These are phyloP conservation scores for Cydia strobilella DNA, from an alignment of 1,140 invertebrate species.

Conservation along the genomic window DNA sequence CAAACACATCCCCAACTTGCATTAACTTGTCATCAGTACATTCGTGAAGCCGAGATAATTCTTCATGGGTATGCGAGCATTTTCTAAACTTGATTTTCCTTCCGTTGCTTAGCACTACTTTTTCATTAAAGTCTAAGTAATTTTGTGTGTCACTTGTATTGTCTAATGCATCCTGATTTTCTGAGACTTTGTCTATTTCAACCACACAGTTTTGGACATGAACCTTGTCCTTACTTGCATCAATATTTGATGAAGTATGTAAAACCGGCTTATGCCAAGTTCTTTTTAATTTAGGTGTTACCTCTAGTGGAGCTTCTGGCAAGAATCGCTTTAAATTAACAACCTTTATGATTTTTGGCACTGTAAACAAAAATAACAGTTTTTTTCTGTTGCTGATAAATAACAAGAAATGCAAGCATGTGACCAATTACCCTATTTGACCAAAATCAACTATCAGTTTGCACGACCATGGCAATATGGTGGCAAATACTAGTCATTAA, in stretches of 20 bases:
- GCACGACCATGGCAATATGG: too few species aligned
- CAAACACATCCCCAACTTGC: conserved; percentile 46
- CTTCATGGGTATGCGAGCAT: not conserved
- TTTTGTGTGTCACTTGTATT: not conserved
- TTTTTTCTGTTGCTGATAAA: not conserved
- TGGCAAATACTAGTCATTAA: too few species aligned
- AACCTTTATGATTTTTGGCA: not conserved
- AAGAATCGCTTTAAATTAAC: conserved; percentile 4
- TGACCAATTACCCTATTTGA: not conserved
- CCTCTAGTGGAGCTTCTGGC: not conserved
- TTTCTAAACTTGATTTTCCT: conserved; percentile 9
- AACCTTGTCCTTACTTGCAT: not conserved
- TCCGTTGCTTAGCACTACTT: not conserved
- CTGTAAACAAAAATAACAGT: not conserved
- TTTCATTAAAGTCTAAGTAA: not conserved
- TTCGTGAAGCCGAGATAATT: not conserved
- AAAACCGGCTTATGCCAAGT: not conserved
- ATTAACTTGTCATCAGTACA: conserved; percentile 40
- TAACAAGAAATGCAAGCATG: not conserved
- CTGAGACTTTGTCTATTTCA: not conserved
- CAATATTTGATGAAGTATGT: not conserved
- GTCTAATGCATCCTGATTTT: not conserved
- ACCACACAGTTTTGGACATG: not conserved
- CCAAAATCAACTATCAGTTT: too few species aligned
- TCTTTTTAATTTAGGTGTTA: not conserved